These are phyloP conservation scores for Rambutsinella grinnellia DNA, from an alignment of 2,888 invertebrate genomes.

Conservation along the genomic window DNA sequence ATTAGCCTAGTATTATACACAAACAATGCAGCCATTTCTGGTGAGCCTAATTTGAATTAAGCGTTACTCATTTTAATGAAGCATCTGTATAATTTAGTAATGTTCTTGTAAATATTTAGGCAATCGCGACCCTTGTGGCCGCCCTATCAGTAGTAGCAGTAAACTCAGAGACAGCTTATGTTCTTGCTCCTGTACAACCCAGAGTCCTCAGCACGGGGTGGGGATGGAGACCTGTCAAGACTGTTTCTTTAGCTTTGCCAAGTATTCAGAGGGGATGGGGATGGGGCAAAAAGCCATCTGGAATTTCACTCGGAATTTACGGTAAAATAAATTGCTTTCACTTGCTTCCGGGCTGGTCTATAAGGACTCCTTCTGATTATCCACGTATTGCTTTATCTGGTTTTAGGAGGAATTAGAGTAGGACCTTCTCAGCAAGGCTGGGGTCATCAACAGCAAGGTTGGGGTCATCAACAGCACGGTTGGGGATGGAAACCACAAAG, in stretches of 20 bases:
- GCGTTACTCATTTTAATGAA: not conserved
- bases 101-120: slow-evolving; percentile 31
- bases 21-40: slow-evolving; percentile 41
- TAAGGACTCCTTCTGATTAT: too few species aligned
- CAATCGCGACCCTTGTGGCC: slow-evolving; percentile 58
- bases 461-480: slow-evolving; percentile 15
- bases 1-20: slow-evolving; percentile 3
- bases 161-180: slow-evolving; percentile 47
- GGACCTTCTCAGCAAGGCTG: slow-evolving; percentile 21
- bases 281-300: slow-evolving; percentile 35
- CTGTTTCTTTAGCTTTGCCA: slow-evolving; percentile 51
- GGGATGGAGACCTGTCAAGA: slow-evolving; percentile 57
- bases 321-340: too few species aligned
- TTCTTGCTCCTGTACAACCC: slow-evolving; percentile 21
- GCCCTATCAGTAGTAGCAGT: slow-evolving; percentile 44
- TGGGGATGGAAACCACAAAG: slow-evolving; percentile 39
- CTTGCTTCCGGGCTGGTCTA: too few species aligned
- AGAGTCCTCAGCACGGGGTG: slow-evolving; percentile 30
- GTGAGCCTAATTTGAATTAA: slow-evolving; percentile 17
- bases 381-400: too few species aligned
- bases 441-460: slow-evolving; percentile 13
- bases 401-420: slow-evolving; percentile 33
- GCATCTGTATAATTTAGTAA: slow-evolving; percentile 5
- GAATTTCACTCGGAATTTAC: slow-evolving; percentile 31
- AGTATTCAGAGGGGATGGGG: slow-evolving; percentile 47